Conservation (phyloP, 2,113 vertebrate species). For the Upupa epops region DNA sequence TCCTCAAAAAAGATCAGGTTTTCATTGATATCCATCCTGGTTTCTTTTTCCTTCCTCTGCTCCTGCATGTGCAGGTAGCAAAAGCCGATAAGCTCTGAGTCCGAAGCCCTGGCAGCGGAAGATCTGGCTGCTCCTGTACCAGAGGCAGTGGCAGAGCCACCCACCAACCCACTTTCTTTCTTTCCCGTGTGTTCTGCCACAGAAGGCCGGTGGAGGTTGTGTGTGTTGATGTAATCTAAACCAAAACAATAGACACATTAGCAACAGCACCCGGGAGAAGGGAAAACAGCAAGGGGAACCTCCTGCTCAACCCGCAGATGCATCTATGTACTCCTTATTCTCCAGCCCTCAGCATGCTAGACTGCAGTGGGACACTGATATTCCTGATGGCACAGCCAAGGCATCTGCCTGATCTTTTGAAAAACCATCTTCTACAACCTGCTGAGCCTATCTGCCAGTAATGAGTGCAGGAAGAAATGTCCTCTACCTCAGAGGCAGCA, state of each 20-base stretch:
- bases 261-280: not conserved
- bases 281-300: not conserved
- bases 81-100: conserved; percentile 91
- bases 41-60: conserved; percentile 87
- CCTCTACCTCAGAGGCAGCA: not conserved
- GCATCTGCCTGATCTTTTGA: not conserved
- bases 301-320: not conserved
- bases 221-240: conserved; percentile 94
- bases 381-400: not conserved
- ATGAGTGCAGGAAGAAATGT: not conserved
- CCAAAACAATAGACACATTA: conserved; percentile 75
- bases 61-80: conserved; percentile 95
- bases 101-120: conserved; percentile 74
- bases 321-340: not conserved
- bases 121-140: conserved; percentile 75
- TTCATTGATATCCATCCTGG: conserved; percentile 89
- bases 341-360: not conserved
- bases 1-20: conserved; percentile 91
- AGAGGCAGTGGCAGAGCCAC: conserved; percentile 67
- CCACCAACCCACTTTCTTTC: conserved; percentile 88
- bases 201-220: conserved; percentile 82
- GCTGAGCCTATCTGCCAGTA: not conserved
- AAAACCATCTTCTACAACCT: not conserved
- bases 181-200: conserved; percentile 80
- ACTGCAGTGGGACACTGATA: not conserved